Conservation (phyloP, 2,888 invertebrate species). For the Acrobasis repandana region DNA sequence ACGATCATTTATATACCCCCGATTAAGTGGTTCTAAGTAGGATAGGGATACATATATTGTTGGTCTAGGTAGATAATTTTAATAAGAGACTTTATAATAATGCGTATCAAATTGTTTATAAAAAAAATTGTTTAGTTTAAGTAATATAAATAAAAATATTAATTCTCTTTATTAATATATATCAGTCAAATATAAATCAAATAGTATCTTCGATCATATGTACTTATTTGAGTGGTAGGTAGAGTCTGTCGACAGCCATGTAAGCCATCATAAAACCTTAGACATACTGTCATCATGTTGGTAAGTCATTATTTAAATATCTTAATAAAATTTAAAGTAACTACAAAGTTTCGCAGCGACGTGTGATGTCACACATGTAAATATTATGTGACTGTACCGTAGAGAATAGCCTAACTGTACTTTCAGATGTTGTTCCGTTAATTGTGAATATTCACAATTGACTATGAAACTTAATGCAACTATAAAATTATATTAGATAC, state of each 20-base stretch:
- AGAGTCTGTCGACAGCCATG: not conserved
- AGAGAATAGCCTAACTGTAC: not conserved
- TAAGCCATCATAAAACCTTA: not conserved
- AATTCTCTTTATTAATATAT: no score
- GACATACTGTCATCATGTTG: not conserved
- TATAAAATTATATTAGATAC: not conserved
- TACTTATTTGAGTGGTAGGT: not conserved
- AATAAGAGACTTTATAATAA: no score
- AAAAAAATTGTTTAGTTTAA: no score
- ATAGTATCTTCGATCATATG: no score
- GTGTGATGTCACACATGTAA: slow-evolving; percentile 1
- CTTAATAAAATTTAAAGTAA: not conserved
- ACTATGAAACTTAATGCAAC: not conserved
- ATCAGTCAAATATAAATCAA: no score
- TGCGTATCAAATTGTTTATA: no score
- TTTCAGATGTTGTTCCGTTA: not conserved
- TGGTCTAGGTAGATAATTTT: no score
- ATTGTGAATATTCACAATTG: not conserved
- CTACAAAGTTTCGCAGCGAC: not conserved
- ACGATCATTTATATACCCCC: no score
- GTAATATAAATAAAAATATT: no score
- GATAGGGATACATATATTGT: no score
- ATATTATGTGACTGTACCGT: not conserved
- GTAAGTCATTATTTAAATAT: not conserved
- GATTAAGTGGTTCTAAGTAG: no score